phyloP scores from a whole-genome alignment of 2,113 vertebrate species.

The Pleuronectes platessa region DNA sequence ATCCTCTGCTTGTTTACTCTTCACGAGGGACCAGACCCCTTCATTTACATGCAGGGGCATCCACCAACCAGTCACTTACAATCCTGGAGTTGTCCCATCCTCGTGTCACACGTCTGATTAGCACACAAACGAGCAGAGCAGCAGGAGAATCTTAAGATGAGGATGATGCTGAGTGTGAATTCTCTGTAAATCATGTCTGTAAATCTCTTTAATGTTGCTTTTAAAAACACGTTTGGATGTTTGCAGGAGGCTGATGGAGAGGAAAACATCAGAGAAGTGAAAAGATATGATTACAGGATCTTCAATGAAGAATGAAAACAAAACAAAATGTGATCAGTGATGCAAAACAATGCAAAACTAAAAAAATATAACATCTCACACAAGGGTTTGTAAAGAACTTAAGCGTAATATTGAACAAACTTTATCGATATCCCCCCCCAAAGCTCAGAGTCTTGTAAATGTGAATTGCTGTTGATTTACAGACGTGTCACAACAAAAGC shows the following conservation, averaged over 20 bases:
- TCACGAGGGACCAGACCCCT: constrained; percentile 10
- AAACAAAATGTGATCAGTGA: not conserved
- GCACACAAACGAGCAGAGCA: constrained; percentile 27
- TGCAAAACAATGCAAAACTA: constrained; percentile 10
- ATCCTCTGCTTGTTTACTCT: constrained; percentile 15
- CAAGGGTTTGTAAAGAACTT: not conserved
- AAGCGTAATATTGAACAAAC: too few relatives aligned
- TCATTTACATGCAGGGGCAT: constrained; percentile 65
- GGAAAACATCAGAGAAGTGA: not conserved
- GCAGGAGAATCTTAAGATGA: constrained; percentile 50
- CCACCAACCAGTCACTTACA: constrained; percentile 47
- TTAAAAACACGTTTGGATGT: not conserved
- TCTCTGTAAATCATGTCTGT: constrained; percentile 7
- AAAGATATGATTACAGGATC: not conserved
- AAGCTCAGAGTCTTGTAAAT: constrained; percentile 12
- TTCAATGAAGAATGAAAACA: constrained; percentile 20
- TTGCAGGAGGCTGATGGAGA: not conserved
- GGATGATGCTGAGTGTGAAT: constrained; percentile 25
- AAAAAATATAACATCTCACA: constrained; percentile 3
- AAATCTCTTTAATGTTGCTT: constrained; percentile 10
- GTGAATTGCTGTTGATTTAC: constrained; percentile 39
- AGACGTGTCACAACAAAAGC: constrained; percentile 25
- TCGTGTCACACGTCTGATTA: constrained; percentile 59
- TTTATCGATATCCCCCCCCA: too few relatives aligned
- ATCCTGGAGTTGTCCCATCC: constrained; percentile 52